Evolutionary conservation across 1,140 invertebrate species (phyloP), one percentile per base, ranked within the genome.

Genomic region (Papilio polytes): DNA sequence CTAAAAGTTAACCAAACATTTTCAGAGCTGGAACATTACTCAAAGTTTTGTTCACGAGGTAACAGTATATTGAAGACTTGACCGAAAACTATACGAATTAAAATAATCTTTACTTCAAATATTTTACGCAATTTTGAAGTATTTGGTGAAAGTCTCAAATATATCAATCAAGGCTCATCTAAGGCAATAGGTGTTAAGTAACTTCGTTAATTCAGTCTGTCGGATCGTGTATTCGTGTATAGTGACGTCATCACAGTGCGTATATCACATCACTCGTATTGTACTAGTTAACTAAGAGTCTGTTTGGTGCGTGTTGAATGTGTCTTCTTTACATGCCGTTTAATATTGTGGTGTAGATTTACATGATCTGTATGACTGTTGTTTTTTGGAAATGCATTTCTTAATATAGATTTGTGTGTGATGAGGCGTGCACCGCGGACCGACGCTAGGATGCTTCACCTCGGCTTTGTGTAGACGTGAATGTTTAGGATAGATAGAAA

Each of bases 251-350:
- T 26, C 26, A 66, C 22, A 66, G 63, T 26, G 59, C 59, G 59
- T 63, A 63, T 86, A 88, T 88, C 86, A 41, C 90, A 87, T 90
- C 26, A 76, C 51, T 80, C 78, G 15, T 70, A 51, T 15, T 81
- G 78, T 85, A 88, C 76, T 78, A 78, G 77, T 63, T 87, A 82
- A 80, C 59, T 92, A 90, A 93, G 88, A 89, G 85, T 91, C 86
- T 91, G 88, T 91, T 84, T 89, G 90, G 87, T 93, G 93, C 89
- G 90, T 91, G 91, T 90, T 92, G 92, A 88, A 93, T 94, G 91
- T 91, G 90, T 93, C 91, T 93, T 92, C 89, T 92, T 91, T 92
- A 93, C 91, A 91, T 92, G 88, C 89, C 89, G 90, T 88, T 90
- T 85, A 87, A 87, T 66, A 66, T 66, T 90, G 89, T 91, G 90